Percentiles rank a stretch among this genome's conserved stretches.
Evolutionary conservation across 2,888 invertebrate genomes (phyloP).

Genomic region (Epinotia ramella): DNA sequence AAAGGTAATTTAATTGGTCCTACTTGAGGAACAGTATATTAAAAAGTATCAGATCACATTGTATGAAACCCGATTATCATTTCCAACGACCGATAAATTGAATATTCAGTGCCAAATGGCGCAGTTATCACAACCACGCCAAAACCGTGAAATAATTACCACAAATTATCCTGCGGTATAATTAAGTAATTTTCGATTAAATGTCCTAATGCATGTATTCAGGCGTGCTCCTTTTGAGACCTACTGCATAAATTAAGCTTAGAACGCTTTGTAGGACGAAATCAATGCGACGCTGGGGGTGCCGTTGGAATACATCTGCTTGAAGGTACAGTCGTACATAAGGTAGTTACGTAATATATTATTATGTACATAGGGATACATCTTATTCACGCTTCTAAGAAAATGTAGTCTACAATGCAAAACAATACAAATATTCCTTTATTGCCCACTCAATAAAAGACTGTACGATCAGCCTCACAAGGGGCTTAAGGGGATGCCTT

Average conservation of each 20-base stretch:
- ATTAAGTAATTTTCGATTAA: slow-evolving; percentile 32
- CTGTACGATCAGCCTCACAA: too few species aligned
- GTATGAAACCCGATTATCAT: background rate
- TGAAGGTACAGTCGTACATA: too few species aligned
- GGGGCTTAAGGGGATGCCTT: too few species aligned
- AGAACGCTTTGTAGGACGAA: background rate
- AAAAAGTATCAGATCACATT: too few species aligned
- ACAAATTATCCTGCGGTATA: background rate
- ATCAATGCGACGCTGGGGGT: background rate
- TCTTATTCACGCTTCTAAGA: too few species aligned
- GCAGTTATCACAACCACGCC: background rate
- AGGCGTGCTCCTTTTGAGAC: slow-evolving; percentile 18
- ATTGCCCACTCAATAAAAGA: too few species aligned
- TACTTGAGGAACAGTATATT: too few species aligned
- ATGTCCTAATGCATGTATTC: slow-evolving; percentile 4
- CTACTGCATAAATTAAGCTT: background rate
- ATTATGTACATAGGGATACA: too few species aligned
- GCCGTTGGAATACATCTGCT: background rate
- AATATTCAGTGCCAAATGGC: background rate
- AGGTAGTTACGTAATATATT: too few species aligned
- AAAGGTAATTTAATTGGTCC: too few species aligned
- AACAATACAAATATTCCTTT: too few species aligned
- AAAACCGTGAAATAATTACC: background rate
- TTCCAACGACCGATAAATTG: background rate
- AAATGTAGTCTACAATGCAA: too few species aligned